Conservation (phyloP, 2,113 vertebrate species). For the Zosterops hypoxanthus region DNA sequence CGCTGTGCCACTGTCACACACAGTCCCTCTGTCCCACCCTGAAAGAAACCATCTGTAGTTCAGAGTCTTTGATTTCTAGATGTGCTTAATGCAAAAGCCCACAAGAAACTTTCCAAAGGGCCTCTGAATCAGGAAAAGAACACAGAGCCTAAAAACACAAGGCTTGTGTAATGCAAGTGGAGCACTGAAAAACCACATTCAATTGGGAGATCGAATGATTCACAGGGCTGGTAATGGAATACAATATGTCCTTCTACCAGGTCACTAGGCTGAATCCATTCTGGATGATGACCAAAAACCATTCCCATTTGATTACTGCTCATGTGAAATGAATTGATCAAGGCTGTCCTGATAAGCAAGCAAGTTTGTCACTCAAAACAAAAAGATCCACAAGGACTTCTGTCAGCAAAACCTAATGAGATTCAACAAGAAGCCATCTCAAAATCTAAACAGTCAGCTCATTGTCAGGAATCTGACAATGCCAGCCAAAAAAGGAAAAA, state of each 20-base stretch:
- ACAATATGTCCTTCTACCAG: not conserved
- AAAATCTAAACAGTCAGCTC: not conserved
- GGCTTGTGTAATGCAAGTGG: not conserved
- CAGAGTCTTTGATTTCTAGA: not conserved
- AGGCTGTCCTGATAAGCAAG: not conserved
- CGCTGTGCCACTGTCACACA: not conserved
- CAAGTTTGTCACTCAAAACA: not conserved
- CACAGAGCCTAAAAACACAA: not conserved
- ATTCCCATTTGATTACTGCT: not conserved
- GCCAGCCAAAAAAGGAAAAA: not conserved
- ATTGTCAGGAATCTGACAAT: not conserved
- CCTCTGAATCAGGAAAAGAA: not conserved
- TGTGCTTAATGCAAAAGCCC: not conserved
- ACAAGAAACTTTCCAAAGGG: not conserved
- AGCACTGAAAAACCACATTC: not conserved
- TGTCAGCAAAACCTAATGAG: not conserved
- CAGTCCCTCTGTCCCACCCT: not conserved
- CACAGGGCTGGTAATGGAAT: not conserved
- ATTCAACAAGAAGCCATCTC: not conserved
- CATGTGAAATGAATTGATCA: not conserved
- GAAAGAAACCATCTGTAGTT: not conserved
- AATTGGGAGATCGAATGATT: rapidly evolving
- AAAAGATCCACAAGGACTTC: not conserved
- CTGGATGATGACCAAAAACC: not conserved
- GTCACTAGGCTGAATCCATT: not conserved